Evolutionary conservation across 2,113 vertebrate genomes (phyloP).

Genomic region (Syrrhaptes paradoxus): DNA sequence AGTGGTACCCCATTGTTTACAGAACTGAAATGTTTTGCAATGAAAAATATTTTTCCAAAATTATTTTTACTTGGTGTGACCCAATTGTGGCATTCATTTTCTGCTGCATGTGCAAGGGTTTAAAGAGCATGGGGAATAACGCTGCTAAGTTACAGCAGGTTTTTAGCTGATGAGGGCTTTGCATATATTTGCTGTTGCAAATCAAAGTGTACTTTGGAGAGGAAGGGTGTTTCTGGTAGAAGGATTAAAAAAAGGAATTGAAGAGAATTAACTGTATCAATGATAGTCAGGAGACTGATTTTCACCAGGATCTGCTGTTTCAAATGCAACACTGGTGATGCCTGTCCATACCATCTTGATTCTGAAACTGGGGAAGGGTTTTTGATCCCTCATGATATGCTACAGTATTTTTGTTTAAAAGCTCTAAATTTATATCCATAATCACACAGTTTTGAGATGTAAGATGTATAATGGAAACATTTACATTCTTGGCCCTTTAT

Average conservation of each 20-base stretch:
- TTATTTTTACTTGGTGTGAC: background rate
- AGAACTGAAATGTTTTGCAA: background rate
- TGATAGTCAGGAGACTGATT: background rate
- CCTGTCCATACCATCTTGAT: background rate
- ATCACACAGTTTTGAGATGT: background rate
- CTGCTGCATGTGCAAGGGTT: background rate
- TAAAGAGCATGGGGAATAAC: background rate
- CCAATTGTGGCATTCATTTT: background rate
- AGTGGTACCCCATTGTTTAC: background rate
- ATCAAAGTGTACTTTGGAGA: background rate
- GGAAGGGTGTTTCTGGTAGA: background rate
- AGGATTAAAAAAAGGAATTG: background rate
- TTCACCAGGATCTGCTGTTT: background rate
- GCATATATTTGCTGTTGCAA: background rate
- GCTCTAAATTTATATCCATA: background rate
- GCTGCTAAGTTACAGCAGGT: background rate
- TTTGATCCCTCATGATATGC: background rate
- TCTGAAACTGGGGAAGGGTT: background rate
- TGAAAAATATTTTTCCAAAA: background rate
- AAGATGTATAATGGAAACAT: background rate
- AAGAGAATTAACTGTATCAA: background rate
- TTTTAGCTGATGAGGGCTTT: background rate
- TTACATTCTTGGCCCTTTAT: background rate
- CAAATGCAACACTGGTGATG: background rate
- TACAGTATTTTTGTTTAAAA: background rate